These are phyloP conservation scores for Plectrocnemia conspersa DNA, from an alignment of 1,140 invertebrate species.

Conservation along the genomic window DNA sequence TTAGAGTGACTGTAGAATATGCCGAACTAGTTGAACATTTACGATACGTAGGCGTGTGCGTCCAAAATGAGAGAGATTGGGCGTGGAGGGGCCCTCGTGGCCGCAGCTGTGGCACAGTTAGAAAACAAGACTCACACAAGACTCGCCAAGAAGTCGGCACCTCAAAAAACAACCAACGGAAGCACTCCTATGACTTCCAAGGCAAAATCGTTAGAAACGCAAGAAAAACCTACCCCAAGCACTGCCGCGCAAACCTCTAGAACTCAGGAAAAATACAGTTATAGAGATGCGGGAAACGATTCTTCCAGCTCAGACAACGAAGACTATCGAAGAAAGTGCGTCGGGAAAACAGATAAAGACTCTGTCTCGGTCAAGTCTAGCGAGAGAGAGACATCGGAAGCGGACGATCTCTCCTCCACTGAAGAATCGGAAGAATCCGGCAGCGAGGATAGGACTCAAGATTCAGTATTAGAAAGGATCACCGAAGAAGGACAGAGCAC, in stretches of 20 bases:
- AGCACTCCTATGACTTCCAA: constrained; percentile 5
- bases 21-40: background rate
- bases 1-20: background rate
- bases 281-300: background rate
- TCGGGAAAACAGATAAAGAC: constrained; percentile 38
- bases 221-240: constrained; percentile 7
- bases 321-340: background rate
- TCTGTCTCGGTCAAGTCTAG: constrained; percentile 49
- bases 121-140: constrained; percentile 41
- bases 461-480: constrained; percentile 5
- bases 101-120: constrained; percentile 48
- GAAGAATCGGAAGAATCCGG: constrained; percentile 18
- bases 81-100: constrained; percentile 48
- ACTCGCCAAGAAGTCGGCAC: constrained; percentile 31
- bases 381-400: constrained; percentile 37
- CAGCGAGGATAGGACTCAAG: constrained; percentile 18
- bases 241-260: background rate
- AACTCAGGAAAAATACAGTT: background rate
- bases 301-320: constrained; percentile 27
- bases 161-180: background rate
- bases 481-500: constrained; percentile 3
- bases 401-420: constrained; percentile 9
- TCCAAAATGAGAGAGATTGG: constrained; percentile 27
- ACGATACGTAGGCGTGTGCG: background rate
- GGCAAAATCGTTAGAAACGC: background rate